Evolutionary conservation across 2,888 invertebrate genomes (phyloP).

Genomic region (Rotaria macrura): DNA sequence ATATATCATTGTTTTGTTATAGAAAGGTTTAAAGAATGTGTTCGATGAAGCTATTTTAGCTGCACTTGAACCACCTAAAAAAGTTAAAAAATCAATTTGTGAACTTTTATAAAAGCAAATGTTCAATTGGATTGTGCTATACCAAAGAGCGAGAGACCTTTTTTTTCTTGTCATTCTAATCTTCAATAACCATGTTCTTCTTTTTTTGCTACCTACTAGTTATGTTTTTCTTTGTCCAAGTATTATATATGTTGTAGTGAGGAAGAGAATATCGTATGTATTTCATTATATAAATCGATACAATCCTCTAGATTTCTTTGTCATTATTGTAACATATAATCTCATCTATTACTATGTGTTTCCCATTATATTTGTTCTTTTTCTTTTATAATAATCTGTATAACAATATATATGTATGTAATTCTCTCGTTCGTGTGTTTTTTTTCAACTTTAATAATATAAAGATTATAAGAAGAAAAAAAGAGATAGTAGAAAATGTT

Average conservation of each 20-base stretch:
- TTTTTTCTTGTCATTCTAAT: neutral
- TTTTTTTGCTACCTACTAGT: neutral
- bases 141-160: neutral
- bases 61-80: slow-evolving; percentile 92
- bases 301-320: neutral
- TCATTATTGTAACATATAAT: neutral
- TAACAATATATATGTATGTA: neutral
- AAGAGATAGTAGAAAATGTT: neutral
- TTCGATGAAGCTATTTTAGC: slow-evolving; percentile 98
- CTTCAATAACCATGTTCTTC: neutral
- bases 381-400: neutral
- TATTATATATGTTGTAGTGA: neutral
- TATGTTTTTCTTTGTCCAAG: neutral
- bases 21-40: slow-evolving; percentile 93
- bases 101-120: slow-evolving; percentile 15
- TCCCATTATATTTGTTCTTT: neutral
- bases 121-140: neutral
- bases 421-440: neutral
- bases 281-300: neutral
- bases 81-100: slow-evolving; percentile 61
- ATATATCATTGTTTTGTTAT: slow-evolving; percentile 35
- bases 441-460: slow-evolving; percentile 13
- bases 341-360: neutral
- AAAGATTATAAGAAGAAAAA: neutral
- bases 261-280: neutral